Conservation (phyloP, 2,888 invertebrate genomes). For the Pasiphila rectangulata region DNA sequence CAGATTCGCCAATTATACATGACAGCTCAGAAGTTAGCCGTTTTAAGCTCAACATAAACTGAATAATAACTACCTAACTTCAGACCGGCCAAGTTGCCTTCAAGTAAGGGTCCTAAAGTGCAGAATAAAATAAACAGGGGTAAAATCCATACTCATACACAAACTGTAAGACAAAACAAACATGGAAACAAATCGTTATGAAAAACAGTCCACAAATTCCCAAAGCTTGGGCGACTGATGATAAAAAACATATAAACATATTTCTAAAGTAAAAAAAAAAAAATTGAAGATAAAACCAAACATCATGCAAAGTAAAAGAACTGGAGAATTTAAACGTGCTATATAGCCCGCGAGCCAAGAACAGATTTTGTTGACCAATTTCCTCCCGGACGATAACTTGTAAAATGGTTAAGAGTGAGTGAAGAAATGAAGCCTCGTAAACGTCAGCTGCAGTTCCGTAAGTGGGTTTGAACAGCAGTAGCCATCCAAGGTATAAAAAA, state of each 20-base stretch:
- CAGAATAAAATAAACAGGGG: constrained; percentile 31
- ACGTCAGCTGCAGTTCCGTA: too few species aligned
- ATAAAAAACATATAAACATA: constrained; percentile 34
- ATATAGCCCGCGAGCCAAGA: too few species aligned
- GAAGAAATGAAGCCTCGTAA: too few species aligned
- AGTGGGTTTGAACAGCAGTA: too few species aligned
- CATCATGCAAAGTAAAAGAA: constrained; percentile 55
- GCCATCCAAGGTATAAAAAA: too few species aligned
- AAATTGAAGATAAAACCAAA: constrained; percentile 38
- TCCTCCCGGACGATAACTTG: too few species aligned
- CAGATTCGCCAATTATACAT: constrained; percentile 29
- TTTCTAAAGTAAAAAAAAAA: constrained; percentile 16
- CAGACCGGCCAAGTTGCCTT: neutral
- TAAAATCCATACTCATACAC: constrained; percentile 44
- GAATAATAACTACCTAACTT: neutral
- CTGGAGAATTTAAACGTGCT: constrained; percentile 45
- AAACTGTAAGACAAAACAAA: constrained; percentile 51
- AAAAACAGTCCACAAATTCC: constrained; percentile 53
- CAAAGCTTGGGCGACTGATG: constrained; percentile 51
- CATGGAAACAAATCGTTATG: constrained; percentile 40
- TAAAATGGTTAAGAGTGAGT: too few species aligned
- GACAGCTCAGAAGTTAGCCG: neutral
- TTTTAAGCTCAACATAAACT: neutral
- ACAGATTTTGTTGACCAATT: too few species aligned
- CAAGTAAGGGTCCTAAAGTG: constrained; percentile 18